Evolutionary conservation across 2,113 vertebrate species (phyloP).

Genomic region (Paralichthys olivaceus): DNA sequence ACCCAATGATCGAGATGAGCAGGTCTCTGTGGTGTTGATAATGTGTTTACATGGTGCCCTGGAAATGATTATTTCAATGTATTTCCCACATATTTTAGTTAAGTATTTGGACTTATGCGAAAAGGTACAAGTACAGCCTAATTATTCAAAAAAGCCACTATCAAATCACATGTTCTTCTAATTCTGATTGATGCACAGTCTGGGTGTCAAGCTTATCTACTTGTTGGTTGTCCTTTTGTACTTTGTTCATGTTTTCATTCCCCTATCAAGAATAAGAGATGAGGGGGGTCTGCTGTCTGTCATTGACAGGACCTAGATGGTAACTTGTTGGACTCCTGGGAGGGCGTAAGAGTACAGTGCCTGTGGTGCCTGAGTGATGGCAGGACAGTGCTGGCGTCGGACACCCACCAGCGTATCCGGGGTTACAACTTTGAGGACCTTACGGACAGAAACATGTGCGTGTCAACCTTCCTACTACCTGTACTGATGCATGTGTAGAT

Average conservation of each 20-base stretch:
- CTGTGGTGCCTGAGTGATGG: conserved; percentile 97
- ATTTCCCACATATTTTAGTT: too few species aligned
- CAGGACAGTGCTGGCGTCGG: conserved; percentile 95
- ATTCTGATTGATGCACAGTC: neutral
- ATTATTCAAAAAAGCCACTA: too few species aligned
- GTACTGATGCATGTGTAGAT: neutral
- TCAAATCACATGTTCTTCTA: neutral
- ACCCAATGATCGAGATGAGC: neutral
- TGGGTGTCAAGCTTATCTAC: neutral
- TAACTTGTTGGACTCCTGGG: conserved; percentile 98
- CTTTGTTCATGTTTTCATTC: conserved; percentile 13
- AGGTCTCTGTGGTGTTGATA: neutral
- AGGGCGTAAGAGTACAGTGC: conserved; percentile 98
- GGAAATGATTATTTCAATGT: too few species aligned
- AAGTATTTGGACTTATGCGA: too few species aligned
- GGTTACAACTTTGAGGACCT: conserved; percentile 99
- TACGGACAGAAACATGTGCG: conserved; percentile 98
- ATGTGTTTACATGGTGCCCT: too few species aligned
- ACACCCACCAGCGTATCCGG: conserved; percentile 98
- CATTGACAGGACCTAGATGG: conserved; percentile 93
- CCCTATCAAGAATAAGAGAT: conserved; percentile 20
- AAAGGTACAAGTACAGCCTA: too few species aligned
- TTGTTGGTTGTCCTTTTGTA: neutral
- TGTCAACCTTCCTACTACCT: neutral
- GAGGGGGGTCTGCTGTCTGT: conserved; percentile 24